These are phyloP conservation scores for Gallinago jamesoni DNA, from an alignment of 2,113 vertebrate genomes.

Conservation along the genomic window DNA sequence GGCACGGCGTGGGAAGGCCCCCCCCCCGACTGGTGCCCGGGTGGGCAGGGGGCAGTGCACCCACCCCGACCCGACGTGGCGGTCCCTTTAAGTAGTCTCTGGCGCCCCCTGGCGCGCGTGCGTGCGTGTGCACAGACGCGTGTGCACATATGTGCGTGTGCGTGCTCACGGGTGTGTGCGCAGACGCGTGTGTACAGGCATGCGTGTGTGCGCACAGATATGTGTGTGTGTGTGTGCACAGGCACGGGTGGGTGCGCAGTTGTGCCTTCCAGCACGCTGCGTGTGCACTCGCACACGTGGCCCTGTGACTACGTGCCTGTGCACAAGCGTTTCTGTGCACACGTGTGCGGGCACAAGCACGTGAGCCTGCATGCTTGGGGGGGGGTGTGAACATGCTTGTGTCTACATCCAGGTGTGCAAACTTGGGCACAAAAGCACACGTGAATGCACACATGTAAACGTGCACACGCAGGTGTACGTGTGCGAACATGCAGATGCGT, in stretches of 20 bases:
- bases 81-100: slow-evolving; percentile 13
- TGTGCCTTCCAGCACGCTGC: accelerated
- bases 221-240: accelerated
- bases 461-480: accelerated
- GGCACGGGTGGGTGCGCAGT: accelerated
- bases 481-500: accelerated
- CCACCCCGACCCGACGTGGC: accelerated
- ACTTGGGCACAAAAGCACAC: accelerated
- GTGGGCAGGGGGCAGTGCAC: too few relatives aligned
- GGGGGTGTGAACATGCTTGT: not conserved
- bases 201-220: not conserved
- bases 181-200: too few relatives aligned
- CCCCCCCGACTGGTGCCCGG: too few relatives aligned
- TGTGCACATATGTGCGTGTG: too few relatives aligned
- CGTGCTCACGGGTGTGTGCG: too few relatives aligned
- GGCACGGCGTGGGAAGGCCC: too few relatives aligned
- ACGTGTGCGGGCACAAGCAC: accelerated
- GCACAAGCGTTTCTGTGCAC: not conserved
- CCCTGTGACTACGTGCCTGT: accelerated
- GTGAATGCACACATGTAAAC: accelerated
- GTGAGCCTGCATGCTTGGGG: accelerated
- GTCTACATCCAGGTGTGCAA: accelerated
- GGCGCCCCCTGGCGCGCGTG: slow-evolving; percentile 7
- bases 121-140: too few relatives aligned
- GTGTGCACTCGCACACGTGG: accelerated